These are phyloP conservation scores for Apocheima hispidaria DNA, from an alignment of 2,888 invertebrate species.

Conservation along the genomic window DNA sequence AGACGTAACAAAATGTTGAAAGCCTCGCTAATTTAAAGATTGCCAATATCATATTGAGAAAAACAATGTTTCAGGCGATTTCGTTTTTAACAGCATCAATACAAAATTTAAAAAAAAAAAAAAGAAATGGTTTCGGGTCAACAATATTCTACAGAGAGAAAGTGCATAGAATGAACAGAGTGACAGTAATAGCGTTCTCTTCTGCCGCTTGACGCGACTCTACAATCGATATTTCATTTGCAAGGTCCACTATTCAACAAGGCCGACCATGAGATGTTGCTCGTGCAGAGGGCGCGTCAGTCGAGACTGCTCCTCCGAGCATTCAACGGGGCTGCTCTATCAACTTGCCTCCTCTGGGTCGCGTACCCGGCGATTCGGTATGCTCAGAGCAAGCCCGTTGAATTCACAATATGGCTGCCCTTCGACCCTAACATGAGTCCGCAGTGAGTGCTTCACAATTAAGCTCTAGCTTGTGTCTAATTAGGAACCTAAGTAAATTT, in stretches of 20 bases:
- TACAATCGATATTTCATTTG: neutral
- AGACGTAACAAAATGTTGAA: no score
- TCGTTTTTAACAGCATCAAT: no score
- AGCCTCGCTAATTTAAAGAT: no score
- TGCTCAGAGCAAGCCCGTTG: slow-evolving; percentile 55
- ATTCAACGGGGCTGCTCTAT: slow-evolving; percentile 55
- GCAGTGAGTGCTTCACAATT: slow-evolving; percentile 55
- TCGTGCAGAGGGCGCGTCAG: slow-evolving; percentile 49
- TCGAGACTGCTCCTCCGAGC: slow-evolving; percentile 51
- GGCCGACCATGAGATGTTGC: slow-evolving; percentile 49
- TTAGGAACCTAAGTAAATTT: slow-evolving; percentile 13
- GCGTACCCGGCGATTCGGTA: slow-evolving; percentile 59
- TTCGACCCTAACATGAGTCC: slow-evolving; percentile 58
- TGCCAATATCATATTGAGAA: no score
- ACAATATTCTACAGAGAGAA: no score
- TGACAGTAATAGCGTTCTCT: no score
- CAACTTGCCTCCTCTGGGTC: slow-evolving; percentile 63
- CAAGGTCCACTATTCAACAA: slow-evolving; percentile 59
- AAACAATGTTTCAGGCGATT: no score
- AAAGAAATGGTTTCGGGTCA: no score
- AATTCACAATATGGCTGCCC: slow-evolving; percentile 69
- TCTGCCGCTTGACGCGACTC: neutral
- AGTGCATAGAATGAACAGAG: no score
- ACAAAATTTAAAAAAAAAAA: no score
- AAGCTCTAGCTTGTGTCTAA: slow-evolving; percentile 17